Evolutionary conservation across 2,113 vertebrate species (phyloP).

Genomic region (Hippocampus zosterae): DNA sequence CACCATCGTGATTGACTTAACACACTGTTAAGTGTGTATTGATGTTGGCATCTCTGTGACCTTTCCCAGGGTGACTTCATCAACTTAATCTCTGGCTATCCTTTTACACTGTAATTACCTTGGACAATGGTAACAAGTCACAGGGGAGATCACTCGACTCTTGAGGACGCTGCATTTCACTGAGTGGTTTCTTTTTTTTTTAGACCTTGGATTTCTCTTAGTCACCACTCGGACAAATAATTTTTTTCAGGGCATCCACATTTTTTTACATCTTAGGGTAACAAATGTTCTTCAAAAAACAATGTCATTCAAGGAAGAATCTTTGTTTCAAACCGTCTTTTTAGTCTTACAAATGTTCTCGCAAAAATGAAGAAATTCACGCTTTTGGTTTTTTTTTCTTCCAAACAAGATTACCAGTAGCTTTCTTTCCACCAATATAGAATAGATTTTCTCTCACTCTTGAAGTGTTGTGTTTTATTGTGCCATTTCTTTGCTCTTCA

Average conservation of each 20-base stretch:
- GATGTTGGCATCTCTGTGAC: conserved; percentile 9
- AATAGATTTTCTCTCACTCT: conserved; percentile 31
- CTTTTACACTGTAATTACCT: conserved; percentile 26
- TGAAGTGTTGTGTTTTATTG: conserved; percentile 34
- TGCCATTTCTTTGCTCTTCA: conserved; percentile 31
- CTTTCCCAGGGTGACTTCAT: conserved; percentile 21
- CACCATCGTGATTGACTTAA: background rate
- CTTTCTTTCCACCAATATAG: background rate
- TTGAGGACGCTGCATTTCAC: conserved; percentile 9
- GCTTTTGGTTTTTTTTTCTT: background rate
- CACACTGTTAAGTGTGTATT: background rate
- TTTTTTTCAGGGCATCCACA: conserved; percentile 5
- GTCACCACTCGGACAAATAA: background rate
- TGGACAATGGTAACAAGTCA: conserved; percentile 22
- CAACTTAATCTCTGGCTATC: conserved; percentile 24
- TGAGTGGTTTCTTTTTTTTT: conserved; percentile 15
- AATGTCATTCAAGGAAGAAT: background rate
- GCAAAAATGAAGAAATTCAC: background rate
- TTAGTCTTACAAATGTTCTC: background rate
- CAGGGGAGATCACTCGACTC: conserved; percentile 4
- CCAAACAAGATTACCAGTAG: conserved; percentile 13
- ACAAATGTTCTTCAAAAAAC: background rate
- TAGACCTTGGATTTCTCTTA: conserved; percentile 1
- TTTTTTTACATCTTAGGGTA: background rate
- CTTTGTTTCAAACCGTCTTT: background rate